Conservation (phyloP, 1,140 invertebrate genomes). For the Zaprionus capensis region DNA sequence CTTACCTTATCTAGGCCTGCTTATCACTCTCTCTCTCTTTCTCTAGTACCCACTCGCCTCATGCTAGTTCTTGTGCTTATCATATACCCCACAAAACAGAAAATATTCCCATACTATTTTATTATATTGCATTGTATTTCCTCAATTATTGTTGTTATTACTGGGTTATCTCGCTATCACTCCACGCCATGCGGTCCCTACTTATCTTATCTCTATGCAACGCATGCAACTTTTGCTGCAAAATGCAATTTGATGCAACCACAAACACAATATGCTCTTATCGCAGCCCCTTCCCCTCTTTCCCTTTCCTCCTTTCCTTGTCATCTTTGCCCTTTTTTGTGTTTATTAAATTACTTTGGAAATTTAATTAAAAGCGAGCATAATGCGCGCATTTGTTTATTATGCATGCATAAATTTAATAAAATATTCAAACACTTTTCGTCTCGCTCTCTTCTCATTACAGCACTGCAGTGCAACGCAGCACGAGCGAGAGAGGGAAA, state of each 20-base stretch:
- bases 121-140: slow-evolving; percentile 3
- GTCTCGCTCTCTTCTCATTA: not conserved
- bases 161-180: not conserved
- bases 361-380: slow-evolving; percentile 52
- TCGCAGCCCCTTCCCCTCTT: not conserved
- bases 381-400: slow-evolving; percentile 31
- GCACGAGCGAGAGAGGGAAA: slow-evolving; percentile 13
- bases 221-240: not conserved
- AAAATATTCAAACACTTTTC: slow-evolving; percentile 24
- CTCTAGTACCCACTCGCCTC: not conserved
- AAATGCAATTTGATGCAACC: not conserved
- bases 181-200: not conserved
- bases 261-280: not conserved
- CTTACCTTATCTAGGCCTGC: not conserved
- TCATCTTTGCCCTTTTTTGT: not conserved
- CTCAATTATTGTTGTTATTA: slow-evolving; percentile 11
- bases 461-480: slow-evolving; percentile 50
- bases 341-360: slow-evolving; percentile 31
- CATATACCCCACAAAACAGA: not conserved
- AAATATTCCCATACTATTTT: not conserved
- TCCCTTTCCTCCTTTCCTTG: not conserved
- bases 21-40: not conserved
- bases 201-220: not conserved
- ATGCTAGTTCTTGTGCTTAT: slow-evolving; percentile 3
- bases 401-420: slow-evolving; percentile 42